Evolutionary conservation across 2,888 invertebrate species (phyloP).

Genomic region (Andrena bicolor): DNA sequence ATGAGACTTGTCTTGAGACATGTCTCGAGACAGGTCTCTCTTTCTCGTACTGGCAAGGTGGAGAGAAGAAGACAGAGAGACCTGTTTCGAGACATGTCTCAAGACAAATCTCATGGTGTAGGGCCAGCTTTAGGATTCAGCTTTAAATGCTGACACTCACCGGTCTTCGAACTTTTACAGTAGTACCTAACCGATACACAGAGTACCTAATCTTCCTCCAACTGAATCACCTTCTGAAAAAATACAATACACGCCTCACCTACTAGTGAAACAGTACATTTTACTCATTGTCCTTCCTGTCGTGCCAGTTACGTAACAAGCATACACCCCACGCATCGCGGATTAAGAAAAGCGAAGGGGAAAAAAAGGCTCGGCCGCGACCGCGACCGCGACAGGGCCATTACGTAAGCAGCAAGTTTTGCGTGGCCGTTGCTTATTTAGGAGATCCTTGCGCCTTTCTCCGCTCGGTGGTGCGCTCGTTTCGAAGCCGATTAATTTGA

Average conservation of each 20-base stretch:
- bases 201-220: too few species aligned
- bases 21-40: too few species aligned
- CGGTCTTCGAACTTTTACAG: too few species aligned
- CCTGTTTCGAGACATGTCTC: too few species aligned
- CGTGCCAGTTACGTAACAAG: not conserved
- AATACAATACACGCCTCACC: not conserved
- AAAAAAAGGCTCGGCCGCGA: not conserved
- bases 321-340: not conserved
- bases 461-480: not conserved
- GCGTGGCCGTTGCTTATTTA: slow-evolving; percentile 50
- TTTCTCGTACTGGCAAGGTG: too few species aligned
- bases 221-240: too few species aligned
- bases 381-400: not conserved
- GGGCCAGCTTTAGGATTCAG: too few species aligned
- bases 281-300: not conserved
- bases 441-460: slow-evolving; percentile 23
- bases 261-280: not conserved
- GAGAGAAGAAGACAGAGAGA: too few species aligned
- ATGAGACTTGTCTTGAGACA: too few species aligned
- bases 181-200: too few species aligned
- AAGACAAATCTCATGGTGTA: too few species aligned
- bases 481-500: slow-evolving; percentile 51
- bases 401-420: slow-evolving; percentile 26
- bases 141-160: too few species aligned
- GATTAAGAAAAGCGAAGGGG: not conserved